These are phyloP conservation scores for Aplysina aerophoba DNA, from an alignment of 37 sponge, comb jelly and placozoan genomes.

Conservation along the genomic window DNA sequence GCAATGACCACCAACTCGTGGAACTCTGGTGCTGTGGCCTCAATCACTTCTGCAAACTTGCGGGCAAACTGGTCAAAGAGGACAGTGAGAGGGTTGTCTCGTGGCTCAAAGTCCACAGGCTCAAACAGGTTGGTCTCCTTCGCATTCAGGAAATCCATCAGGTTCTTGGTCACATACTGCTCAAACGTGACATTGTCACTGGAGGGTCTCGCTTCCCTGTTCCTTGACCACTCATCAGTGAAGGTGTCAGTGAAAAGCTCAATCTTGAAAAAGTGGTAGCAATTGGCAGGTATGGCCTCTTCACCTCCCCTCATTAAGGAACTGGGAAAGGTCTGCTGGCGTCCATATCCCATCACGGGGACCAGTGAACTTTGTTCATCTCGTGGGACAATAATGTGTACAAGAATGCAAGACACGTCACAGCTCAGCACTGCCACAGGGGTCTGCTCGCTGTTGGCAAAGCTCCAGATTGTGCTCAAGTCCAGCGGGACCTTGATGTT, in stretches of 20 bases:
- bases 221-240: background rate
- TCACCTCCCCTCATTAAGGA: too few species aligned
- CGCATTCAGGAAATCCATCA: constrained; percentile 24
- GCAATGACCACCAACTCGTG: constrained; percentile 50
- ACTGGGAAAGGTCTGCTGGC: too few species aligned
- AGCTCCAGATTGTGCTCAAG: too few species aligned
- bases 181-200: background rate
- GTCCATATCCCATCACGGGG: too few species aligned
- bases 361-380: too few species aligned
- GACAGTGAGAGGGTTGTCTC: constrained; percentile 36
- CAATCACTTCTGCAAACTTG: constrained; percentile 40
- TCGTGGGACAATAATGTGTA: too few species aligned
- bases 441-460: too few species aligned
- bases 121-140: background rate
- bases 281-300: background rate
- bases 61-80: constrained; percentile 57
- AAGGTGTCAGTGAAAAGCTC: background rate
- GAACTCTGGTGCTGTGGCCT: background rate
- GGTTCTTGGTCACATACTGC: constrained; percentile 15
- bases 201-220: background rate
- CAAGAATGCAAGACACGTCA: too few species aligned
- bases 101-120: background rate
- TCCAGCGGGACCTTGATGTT: too few species aligned
- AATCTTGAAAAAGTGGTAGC: constrained; percentile 20
- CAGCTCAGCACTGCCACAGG: too few species aligned